Evolutionary conservation across 2,888 invertebrate genomes (phyloP).

Genomic region (Galeruca laticollis): DNA sequence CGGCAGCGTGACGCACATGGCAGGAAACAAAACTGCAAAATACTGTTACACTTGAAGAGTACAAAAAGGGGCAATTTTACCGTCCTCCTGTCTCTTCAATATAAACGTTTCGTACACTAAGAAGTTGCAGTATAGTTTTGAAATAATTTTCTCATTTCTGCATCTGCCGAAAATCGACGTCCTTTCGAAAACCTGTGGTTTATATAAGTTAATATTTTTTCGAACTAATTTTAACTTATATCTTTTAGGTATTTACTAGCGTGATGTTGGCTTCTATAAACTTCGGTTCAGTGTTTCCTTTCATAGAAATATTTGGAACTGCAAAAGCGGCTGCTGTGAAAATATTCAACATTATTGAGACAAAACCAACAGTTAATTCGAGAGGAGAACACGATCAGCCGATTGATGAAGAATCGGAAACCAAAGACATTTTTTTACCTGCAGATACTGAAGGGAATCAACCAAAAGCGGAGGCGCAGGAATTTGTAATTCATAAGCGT

Average conservation of each 20-base stretch:
- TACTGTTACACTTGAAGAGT: too few relatives aligned
- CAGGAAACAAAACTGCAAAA: too few relatives aligned
- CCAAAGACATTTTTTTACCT: background rate
- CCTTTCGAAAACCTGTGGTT: too few relatives aligned
- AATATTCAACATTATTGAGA: slow-evolving; percentile 82
- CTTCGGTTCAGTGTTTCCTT: slow-evolving; percentile 87
- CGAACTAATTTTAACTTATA: background rate
- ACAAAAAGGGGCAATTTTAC: too few relatives aligned
- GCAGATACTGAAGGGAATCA: background rate
- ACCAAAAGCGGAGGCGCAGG: background rate
- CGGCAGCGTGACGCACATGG: too few relatives aligned
- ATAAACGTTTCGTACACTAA: too few relatives aligned
- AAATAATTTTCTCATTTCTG: too few relatives aligned
- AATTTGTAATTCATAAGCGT: background rate
- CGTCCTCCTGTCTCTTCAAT: too few relatives aligned
- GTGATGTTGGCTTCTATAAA: slow-evolving; percentile 81
- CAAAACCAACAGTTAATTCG: slow-evolving; percentile 73
- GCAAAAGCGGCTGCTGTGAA: slow-evolving; percentile 84
- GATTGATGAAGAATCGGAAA: background rate
- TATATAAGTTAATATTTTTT: background rate
- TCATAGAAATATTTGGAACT: slow-evolving; percentile 82
- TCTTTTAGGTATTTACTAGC: slow-evolving; percentile 80
- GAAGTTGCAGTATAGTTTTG: too few relatives aligned
- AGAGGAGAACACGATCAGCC: background rate
- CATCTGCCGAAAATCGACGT: too few relatives aligned